These are phyloP conservation scores for Meleagris gallopavo DNA, from an alignment of 2,113 vertebrate species.

Conservation along the genomic window DNA sequence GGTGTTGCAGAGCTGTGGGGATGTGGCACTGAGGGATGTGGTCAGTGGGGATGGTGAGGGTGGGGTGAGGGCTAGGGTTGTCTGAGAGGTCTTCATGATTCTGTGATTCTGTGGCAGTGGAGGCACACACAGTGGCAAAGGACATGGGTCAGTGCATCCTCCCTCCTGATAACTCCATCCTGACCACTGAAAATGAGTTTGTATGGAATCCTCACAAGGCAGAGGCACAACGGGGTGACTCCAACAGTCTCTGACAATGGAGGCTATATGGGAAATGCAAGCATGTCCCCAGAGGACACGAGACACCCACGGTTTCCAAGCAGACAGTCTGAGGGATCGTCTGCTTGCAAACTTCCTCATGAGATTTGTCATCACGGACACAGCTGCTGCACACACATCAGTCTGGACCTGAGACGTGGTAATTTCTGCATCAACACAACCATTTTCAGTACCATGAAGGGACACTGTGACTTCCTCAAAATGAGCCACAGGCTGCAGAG, in stretches of 20 bases:
- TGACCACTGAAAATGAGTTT: background rate
- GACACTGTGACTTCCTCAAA: background rate
- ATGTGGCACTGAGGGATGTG: no score
- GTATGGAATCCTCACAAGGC: background rate
- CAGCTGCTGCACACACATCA: rapidly evolving
- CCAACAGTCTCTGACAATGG: background rate
- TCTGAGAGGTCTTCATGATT: no score
- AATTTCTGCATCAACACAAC: background rate
- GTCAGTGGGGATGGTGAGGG: no score
- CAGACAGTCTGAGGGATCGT: background rate
- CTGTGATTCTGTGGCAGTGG: no score
- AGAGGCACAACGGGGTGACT: no score
- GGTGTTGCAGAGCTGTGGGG: no score
- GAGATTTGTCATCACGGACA: background rate
- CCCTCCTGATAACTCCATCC: background rate
- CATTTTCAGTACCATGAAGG: background rate
- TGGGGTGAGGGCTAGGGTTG: no score
- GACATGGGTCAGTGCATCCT: background rate
- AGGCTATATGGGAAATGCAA: background rate
- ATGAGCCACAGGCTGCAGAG: background rate
- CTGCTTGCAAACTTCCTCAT: background rate
- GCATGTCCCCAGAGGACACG: background rate
- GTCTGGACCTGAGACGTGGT: background rate
- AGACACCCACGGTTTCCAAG: background rate
- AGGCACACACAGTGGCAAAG: background rate